Conservation (phyloP, 2,888 invertebrate genomes). For the Drosophila mettleri region DNA sequence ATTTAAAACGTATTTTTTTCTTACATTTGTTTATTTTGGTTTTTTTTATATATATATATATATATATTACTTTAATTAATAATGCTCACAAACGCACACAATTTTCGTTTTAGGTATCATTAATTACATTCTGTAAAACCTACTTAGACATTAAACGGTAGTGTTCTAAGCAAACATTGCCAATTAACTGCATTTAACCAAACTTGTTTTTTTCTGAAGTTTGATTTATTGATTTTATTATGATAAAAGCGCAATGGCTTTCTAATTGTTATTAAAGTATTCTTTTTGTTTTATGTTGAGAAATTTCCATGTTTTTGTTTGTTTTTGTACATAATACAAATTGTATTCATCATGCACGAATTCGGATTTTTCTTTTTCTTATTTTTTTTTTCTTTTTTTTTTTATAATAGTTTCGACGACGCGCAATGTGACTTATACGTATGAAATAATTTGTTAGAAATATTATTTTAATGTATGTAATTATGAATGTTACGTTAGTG, state of each 20-base stretch:
- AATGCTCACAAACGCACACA: constrained; percentile 58
- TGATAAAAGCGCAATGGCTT: constrained; percentile 43
- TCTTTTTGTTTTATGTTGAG: constrained; percentile 28
- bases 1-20: constrained; percentile 38
- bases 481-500: constrained; percentile 61
- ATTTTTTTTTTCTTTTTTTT: no score
- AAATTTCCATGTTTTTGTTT: constrained; percentile 31
- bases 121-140: constrained; percentile 76
- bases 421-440: constrained; percentile 66
- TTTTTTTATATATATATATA: no score
- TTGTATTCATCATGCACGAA: constrained; percentile 58
- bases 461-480: constrained; percentile 61
- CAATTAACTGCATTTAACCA: constrained; percentile 50
- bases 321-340: constrained; percentile 76
- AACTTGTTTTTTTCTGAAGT: constrained; percentile 34
- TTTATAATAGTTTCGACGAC: constrained; percentile 55
- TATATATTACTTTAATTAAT: constrained; percentile 54
- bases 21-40: constrained; percentile 64
- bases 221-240: constrained; percentile 32
- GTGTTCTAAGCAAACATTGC: constrained; percentile 61
- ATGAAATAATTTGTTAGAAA: constrained; percentile 64
- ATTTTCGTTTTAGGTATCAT: constrained; percentile 55
- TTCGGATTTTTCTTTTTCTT: no score
- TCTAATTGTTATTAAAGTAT: constrained; percentile 24
- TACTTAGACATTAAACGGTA: constrained; percentile 73